Conservation (phyloP, 2,797 vertebrate genomes). For the Kryptolebias ocellatus region DNA sequence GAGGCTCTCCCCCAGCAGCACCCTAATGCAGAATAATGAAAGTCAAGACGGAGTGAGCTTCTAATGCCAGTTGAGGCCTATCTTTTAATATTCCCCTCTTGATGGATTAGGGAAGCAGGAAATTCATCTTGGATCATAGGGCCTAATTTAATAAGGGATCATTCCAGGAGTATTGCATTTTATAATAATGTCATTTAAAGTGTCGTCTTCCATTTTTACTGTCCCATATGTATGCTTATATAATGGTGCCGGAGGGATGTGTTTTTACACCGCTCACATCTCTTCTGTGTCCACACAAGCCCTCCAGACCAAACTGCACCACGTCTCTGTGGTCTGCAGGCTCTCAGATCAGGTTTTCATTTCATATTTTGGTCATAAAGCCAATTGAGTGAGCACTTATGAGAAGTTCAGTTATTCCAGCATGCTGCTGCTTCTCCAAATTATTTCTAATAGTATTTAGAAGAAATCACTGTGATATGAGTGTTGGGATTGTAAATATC, state of each 20-base stretch:
- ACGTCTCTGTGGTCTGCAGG: slow-evolving; percentile 57
- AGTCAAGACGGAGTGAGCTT: slow-evolving; percentile 99
- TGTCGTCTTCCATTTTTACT: slow-evolving; percentile 99
- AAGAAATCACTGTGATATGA: slow-evolving; percentile 71
- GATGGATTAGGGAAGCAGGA: slow-evolving; percentile 99
- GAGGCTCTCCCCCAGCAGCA: slow-evolving; percentile 99
- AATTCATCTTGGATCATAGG: slow-evolving; percentile 99
- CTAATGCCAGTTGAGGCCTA: slow-evolving; percentile 99
- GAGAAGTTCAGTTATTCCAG: slow-evolving; percentile 69
- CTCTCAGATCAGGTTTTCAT: slow-evolving; percentile 69
- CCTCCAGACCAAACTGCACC: slow-evolving; percentile 63
- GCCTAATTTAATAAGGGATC: slow-evolving; percentile 99
- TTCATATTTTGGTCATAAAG: slow-evolving; percentile 67
- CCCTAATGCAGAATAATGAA: slow-evolving; percentile 99
- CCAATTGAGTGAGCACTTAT: slow-evolving; percentile 72
- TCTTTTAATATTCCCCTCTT: slow-evolving; percentile 99
- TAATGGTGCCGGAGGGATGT: slow-evolving; percentile 95
- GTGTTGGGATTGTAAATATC: slow-evolving; percentile 77
- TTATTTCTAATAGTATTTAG: slow-evolving; percentile 78
- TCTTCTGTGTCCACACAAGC: slow-evolving; percentile 66
- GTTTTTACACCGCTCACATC: slow-evolving; percentile 89
- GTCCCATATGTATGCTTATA: slow-evolving; percentile 99
- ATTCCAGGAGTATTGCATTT: slow-evolving; percentile 99
- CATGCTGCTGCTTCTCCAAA: slow-evolving; percentile 66
- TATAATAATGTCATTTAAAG: slow-evolving; percentile 99